Evolutionary conservation across 2,888 invertebrate species (phyloP).

Genomic region (Epiblema foenella): DNA sequence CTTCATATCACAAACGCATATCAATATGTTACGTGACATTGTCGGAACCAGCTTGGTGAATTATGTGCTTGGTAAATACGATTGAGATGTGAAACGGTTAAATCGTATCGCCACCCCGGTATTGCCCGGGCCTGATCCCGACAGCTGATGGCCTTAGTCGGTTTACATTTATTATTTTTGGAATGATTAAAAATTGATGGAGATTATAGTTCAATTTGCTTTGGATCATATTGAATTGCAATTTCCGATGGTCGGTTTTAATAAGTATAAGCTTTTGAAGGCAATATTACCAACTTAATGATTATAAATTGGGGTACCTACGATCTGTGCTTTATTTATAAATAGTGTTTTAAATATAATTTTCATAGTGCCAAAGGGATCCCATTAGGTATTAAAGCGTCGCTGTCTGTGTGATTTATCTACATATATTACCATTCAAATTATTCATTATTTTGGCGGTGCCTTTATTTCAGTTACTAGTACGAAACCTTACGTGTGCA

Average conservation of each 20-base stretch:
- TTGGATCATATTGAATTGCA: constrained; percentile 6
- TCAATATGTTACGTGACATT: background rate
- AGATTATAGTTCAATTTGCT: constrained; percentile 17
- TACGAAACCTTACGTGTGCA: no score
- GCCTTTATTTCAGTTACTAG: no score
- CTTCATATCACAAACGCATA: background rate
- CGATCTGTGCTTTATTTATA: background rate
- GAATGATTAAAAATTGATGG: constrained; percentile 13
- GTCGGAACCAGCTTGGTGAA: background rate
- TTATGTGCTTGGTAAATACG: background rate
- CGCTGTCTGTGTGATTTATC: no score
- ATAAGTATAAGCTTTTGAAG: constrained; percentile 7
- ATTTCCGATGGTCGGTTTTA: background rate
- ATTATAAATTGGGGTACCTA: background rate
- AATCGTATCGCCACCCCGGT: background rate
- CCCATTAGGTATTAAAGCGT: no score
- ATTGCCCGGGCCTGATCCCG: constrained; percentile 11
- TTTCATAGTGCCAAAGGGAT: no score
- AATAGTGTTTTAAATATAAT: no score
- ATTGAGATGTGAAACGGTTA: background rate
- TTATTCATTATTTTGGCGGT: no score
- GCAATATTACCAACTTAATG: background rate
- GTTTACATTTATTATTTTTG: constrained; percentile 27
- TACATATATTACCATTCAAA: background rate
- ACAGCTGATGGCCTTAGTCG: constrained; percentile 38